Evolutionary conservation across 2,888 invertebrate genomes (phyloP), one percentile per base, ranked within the genome.

Genomic region (Andrena flavipes): DNA sequence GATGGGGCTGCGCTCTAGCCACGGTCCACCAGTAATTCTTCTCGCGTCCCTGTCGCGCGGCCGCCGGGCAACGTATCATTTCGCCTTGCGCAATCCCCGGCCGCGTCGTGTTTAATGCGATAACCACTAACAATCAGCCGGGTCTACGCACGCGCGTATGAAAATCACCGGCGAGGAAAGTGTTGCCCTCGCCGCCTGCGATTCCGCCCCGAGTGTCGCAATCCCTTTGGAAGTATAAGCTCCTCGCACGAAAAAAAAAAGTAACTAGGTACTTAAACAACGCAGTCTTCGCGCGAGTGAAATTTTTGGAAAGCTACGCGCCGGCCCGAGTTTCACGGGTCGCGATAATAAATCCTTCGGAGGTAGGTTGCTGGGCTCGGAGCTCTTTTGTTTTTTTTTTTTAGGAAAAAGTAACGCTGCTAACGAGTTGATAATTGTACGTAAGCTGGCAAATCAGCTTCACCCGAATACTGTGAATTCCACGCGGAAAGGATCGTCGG

Each of bases 91-190:
- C 56, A n/a, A 60, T 30, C 59, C 30, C 26, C 26, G 13, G 8
- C 59, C 30, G 68, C 69, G 69, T 74, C 73, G n/a, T 65, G 73
- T 81, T 79, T 79, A 81, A 79, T 51, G 69, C 79, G 73, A 81
- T 81, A 79, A 81, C 81, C 65, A 54, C 81, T 48, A 59, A 81
- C 80, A 81, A 81, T 81, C 81, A 72, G 54, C 35, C 54, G 42
- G 29, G n/a, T 70, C 76, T 62, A 72, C 77, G 77, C 71, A 73
- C 64, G 63, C 79, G 64, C 73, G 73, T 65, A 81, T 81, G 81
- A 78, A 81, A 78, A 81, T 79, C 23, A 79, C 59, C 69, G 64
- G 4, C 68, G 68, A 64, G 23, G 54, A 69, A 70, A 72, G 60
- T 63, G 60, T 83, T 35, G 54, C 54, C 62, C 56, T 70, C 51